Conservation (phyloP, 2,888 invertebrate genomes). For the Lypha dubia region DNA sequence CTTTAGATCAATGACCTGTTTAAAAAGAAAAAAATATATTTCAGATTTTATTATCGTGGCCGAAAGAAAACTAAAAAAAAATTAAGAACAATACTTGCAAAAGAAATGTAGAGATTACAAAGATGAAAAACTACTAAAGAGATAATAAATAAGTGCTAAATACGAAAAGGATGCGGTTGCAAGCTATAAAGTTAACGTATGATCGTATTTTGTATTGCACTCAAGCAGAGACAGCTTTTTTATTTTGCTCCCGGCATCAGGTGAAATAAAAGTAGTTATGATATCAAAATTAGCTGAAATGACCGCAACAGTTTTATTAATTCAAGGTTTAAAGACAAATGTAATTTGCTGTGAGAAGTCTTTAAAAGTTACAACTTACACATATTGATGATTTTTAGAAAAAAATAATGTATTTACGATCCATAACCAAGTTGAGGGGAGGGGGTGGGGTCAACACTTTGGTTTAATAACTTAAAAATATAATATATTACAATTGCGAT, state of each 20-base stretch:
- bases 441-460: too few species aligned
- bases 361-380: too few species aligned
- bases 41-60: slow-evolving; percentile 12
- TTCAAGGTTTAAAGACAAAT: too few species aligned
- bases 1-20: slow-evolving; percentile 68
- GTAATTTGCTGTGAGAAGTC: too few species aligned
- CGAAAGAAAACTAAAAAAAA: slow-evolving; percentile 53
- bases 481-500: too few species aligned
- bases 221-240: neutral
- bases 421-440: too few species aligned
- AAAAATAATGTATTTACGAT: too few species aligned
- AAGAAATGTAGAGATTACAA: neutral
- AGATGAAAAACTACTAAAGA: neutral
- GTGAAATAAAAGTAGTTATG: too few species aligned
- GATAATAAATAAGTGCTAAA: slow-evolving; percentile 24
- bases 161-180: slow-evolving; percentile 37
- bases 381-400: too few species aligned
- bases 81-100: slow-evolving; percentile 6
- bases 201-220: neutral
- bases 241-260: neutral
- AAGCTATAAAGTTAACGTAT: neutral
- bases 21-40: slow-evolving; percentile 21
- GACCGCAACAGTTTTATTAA: too few species aligned
- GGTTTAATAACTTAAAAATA: too few species aligned
- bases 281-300: too few species aligned